Percentiles rank a stretch among this genome's conserved stretches.
Conservation (phyloP, 2,797 vertebrate species). For the Lagocephalus sceleratus region DNA sequence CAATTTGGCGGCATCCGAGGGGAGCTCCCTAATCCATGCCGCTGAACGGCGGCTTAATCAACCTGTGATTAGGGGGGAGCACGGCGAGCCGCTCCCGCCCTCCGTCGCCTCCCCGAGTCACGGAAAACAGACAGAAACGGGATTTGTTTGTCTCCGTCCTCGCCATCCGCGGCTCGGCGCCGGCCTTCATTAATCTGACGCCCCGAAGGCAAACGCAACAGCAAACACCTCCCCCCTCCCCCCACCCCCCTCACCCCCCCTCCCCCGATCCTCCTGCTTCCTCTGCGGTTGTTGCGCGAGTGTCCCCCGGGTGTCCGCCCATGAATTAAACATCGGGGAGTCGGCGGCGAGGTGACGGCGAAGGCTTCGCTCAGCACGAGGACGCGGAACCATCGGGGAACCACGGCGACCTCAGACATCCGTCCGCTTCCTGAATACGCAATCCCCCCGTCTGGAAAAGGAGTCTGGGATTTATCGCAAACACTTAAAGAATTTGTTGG, state of each 20-base stretch:
- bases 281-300: slow-evolving; percentile 63
- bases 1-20: slow-evolving; percentile 59
- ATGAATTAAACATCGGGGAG: slow-evolving; percentile 75
- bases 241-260: neutral
- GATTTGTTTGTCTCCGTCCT: slow-evolving; percentile 36
- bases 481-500: too few relatives aligned
- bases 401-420: slow-evolving; percentile 67
- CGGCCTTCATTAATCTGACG: slow-evolving; percentile 35
- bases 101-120: slow-evolving; percentile 27
- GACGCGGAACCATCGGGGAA: slow-evolving; percentile 57
- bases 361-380: slow-evolving; percentile 51
- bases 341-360: slow-evolving; percentile 52
- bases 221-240: slow-evolving; percentile 45
- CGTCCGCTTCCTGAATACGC: slow-evolving; percentile 44
- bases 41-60: slow-evolving; percentile 59
- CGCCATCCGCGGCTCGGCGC: slow-evolving; percentile 13
- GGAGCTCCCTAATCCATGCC: slow-evolving; percentile 68
- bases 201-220: slow-evolving; percentile 39
- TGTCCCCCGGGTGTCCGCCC: slow-evolving; percentile 53
- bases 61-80: slow-evolving; percentile 64
- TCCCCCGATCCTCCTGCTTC: slow-evolving; percentile 15
- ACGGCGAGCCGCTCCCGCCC: slow-evolving; percentile 41
- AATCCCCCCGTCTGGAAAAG: too few relatives aligned
- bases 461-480: too few relatives aligned
- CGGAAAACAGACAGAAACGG: slow-evolving; percentile 35